A percentile compares a stretch with the other conserved stretches of the same genome.
Conservation (phyloP, 2,888 invertebrate genomes). For the Euzophera pinguis region DNA sequence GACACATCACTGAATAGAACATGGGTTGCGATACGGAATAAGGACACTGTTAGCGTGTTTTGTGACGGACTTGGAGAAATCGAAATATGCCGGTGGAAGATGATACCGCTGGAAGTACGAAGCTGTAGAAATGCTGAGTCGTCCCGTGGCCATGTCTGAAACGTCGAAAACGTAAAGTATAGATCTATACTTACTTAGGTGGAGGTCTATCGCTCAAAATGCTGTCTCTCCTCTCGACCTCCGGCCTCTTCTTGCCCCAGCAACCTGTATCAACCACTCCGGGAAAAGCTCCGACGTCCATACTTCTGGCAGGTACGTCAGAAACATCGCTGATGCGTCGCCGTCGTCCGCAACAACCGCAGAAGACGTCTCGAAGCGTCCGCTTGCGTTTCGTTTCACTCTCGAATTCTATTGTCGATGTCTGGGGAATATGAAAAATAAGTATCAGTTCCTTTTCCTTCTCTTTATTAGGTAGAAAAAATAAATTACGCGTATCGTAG, state of each 20-base stretch:
- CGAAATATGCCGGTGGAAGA: too few species aligned
- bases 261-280: constrained; percentile 54
- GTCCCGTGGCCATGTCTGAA: too few species aligned
- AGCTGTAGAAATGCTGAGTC: too few species aligned
- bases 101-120: too few species aligned
- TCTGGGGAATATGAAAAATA: constrained; percentile 32
- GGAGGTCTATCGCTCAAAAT: constrained; percentile 73
- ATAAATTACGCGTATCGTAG: too few species aligned
- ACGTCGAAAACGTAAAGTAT: too few species aligned
- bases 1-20: too few species aligned
- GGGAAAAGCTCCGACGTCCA: constrained; percentile 33
- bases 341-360: constrained; percentile 50
- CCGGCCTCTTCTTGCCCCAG: constrained; percentile 62
- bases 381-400: constrained; percentile 67
- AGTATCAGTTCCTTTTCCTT: neutral
- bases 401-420: constrained; percentile 63
- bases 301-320: constrained; percentile 28
- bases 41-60: too few species aligned
- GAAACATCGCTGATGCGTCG: constrained; percentile 49
- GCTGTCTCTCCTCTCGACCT: constrained; percentile 75
- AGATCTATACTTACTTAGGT: constrained; percentile 41
- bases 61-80: too few species aligned
- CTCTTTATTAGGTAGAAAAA: too few species aligned
- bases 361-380: constrained; percentile 68
- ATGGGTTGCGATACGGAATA: too few species aligned